These are phyloP conservation scores for Caranx ignobilis DNA, from an alignment of 2,113 vertebrate genomes.

Conservation along the genomic window DNA sequence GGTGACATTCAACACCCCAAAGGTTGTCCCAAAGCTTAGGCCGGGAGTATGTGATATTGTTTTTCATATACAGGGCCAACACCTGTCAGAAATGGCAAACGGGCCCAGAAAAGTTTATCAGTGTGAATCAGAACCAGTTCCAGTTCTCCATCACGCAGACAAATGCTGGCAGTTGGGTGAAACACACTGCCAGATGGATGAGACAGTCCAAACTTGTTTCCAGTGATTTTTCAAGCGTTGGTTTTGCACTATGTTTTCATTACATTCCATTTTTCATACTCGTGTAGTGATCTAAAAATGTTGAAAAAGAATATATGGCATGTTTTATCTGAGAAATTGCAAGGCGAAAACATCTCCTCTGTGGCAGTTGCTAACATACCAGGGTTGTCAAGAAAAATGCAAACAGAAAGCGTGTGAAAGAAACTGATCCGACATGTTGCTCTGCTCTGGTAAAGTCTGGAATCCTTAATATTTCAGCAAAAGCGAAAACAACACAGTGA, in stretches of 20 bases:
- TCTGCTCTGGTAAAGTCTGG: not conserved
- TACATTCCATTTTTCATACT: not conserved
- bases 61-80: slow-evolving; percentile 51
- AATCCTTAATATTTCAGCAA: not conserved
- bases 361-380: too few species aligned
- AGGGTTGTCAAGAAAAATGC: not conserved
- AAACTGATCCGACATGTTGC: not conserved
- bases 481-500: not conserved
- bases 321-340: not conserved
- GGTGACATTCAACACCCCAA: slow-evolving; percentile 80
- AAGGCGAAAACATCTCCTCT: not conserved
- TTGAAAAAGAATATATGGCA: not conserved
- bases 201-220: not conserved
- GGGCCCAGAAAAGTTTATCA: slow-evolving; percentile 30
- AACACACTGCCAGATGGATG: not conserved
- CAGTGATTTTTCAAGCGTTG: not conserved
- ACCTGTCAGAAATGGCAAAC: slow-evolving; percentile 64
- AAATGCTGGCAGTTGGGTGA: slow-evolving; percentile 39
- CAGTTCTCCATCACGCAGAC: slow-evolving; percentile 22
- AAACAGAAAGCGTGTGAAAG: not conserved
- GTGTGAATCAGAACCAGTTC: slow-evolving; percentile 3
- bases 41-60: slow-evolving; percentile 54
- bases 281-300: not conserved
- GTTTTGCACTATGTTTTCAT: slow-evolving; percentile 7
- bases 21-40: slow-evolving; percentile 63